These are phyloP conservation scores for Allophyes oxyacanthae DNA, from an alignment of 2,888 invertebrate genomes.

Conservation along the genomic window DNA sequence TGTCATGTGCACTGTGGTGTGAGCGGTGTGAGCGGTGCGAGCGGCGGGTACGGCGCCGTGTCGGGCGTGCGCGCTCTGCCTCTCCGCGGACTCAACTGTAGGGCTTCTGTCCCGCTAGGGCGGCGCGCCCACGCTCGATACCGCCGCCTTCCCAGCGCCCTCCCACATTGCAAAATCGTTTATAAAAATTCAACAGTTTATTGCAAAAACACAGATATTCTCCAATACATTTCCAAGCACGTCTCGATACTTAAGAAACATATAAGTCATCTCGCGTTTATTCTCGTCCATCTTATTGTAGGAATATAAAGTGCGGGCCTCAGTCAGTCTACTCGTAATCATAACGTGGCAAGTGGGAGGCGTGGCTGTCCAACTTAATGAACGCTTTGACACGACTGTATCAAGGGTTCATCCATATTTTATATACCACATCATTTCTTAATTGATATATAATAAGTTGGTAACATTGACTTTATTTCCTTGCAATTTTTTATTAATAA, in stretches of 20 bases:
- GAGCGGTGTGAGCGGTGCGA: slow-evolving; percentile 55
- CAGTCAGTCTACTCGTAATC: slow-evolving; percentile 37
- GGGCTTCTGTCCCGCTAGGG: slow-evolving; percentile 84
- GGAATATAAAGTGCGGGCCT: slow-evolving; percentile 40
- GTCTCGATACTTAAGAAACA: slow-evolving; percentile 24
- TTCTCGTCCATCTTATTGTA: slow-evolving; percentile 20
- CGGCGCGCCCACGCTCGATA: slow-evolving; percentile 88
- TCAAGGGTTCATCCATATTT: slow-evolving; percentile 55
- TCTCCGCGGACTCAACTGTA: slow-evolving; percentile 80
- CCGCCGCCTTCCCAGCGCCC: slow-evolving; percentile 85
- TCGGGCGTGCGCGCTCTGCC: slow-evolving; percentile 74
- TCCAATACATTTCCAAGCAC: slow-evolving; percentile 33
- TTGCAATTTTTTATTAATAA: too few relatives aligned
- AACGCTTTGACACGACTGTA: slow-evolving; percentile 48
- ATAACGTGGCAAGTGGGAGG: slow-evolving; percentile 55
- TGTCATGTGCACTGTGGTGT: slow-evolving; percentile 38
- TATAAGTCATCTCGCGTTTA: slow-evolving; percentile 12
- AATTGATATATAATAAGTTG: too few relatives aligned
- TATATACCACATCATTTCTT: slow-evolving; percentile 31
- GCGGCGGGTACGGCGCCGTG: slow-evolving; percentile 51
- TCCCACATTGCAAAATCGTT: slow-evolving; percentile 85
- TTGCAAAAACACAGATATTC: slow-evolving; percentile 60
- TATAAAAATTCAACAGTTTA: slow-evolving; percentile 76
- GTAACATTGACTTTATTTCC: slow-evolving; percentile 4
- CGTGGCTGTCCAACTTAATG: slow-evolving; percentile 56